These are phyloP conservation scores for Heterochromis multidens DNA, from an alignment of 2,113 vertebrate genomes.

Conservation along the genomic window DNA sequence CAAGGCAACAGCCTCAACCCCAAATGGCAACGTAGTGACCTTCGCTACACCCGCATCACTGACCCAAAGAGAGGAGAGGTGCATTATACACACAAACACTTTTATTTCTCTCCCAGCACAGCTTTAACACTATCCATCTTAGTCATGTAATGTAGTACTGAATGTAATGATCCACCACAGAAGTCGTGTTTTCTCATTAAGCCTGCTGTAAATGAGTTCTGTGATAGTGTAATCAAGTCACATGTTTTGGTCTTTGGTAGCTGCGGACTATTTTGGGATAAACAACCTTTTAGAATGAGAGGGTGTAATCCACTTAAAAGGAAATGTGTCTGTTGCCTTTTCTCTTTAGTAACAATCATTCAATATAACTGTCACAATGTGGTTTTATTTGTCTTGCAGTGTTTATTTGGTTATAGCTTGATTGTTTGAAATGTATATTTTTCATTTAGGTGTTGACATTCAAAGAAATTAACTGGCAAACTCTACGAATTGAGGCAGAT, in stretches of 20 bases:
- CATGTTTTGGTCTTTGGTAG: background rate
- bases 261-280: background rate
- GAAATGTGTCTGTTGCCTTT: background rate
- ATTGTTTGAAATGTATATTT: background rate
- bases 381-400: background rate
- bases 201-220: background rate
- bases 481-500: constrained; percentile 91
- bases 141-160: background rate
- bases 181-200: background rate
- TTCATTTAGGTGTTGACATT: constrained; percentile 89
- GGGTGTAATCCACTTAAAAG: background rate
- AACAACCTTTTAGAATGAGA: background rate
- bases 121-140: background rate
- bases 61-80: constrained; percentile 96
- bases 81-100: background rate
- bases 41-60: constrained; percentile 90
- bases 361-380: background rate
- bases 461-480: constrained; percentile 99
- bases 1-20: constrained; percentile 97
- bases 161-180: background rate
- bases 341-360: background rate
- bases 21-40: constrained; percentile 91
- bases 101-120: background rate
- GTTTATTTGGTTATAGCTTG: background rate
- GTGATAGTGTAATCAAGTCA: background rate